Conservation (phyloP, 1,140 invertebrate genomes). For the Lepidurus apus region DNA sequence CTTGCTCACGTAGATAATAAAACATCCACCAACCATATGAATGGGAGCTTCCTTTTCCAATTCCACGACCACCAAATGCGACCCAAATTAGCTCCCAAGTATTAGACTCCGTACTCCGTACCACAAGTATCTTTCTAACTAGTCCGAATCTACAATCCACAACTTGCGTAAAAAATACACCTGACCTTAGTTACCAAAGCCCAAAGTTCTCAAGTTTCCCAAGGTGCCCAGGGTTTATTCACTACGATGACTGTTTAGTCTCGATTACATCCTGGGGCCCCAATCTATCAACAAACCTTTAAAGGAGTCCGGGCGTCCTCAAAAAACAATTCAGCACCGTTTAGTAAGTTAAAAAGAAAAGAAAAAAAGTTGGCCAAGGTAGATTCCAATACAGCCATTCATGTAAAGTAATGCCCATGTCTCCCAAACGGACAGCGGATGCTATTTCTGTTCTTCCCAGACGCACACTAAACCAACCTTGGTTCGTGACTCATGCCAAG, state of each 20-base stretch:
- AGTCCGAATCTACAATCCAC: no score
- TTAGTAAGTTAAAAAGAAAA: not conserved
- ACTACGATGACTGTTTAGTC: not conserved
- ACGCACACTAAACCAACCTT: conserved; percentile 14
- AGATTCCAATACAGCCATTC: not conserved
- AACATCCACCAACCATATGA: no score
- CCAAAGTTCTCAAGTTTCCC: no score
- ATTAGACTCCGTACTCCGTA: no score
- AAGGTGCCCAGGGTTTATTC: not conserved
- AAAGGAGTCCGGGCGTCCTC: conserved; percentile 1
- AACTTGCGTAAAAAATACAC: no score
- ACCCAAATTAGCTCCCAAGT: no score
- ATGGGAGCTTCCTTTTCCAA: no score
- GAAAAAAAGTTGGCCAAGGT: not conserved
- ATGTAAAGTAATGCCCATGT: not conserved
- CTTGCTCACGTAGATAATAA: no score
- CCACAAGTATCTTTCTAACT: no score
- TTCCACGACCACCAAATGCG: no score
- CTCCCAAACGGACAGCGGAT: not conserved
- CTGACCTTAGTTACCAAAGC: no score
- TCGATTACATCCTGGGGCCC: not conserved
- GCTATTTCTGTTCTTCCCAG: conserved; percentile 18
- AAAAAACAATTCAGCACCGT: conserved; percentile 5
- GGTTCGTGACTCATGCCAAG: conserved; percentile 17
- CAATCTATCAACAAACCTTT: not conserved